These are phyloP conservation scores for Hirtodrosophila duncani DNA, from an alignment of 2,888 invertebrate species.

Conservation along the genomic window DNA sequence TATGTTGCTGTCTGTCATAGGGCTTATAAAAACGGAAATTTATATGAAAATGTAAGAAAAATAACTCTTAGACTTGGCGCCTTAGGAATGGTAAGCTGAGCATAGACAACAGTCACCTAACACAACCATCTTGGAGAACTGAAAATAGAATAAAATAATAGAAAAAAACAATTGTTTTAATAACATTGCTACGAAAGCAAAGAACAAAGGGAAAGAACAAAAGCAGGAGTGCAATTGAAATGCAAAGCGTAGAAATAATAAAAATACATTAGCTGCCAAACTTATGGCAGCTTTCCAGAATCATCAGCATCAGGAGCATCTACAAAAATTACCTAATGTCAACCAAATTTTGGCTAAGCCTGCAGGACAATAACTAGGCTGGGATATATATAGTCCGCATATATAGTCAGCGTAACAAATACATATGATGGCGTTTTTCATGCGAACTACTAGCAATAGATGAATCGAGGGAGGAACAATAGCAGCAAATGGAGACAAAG, in stretches of 20 bases:
- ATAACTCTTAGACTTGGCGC: too few relatives aligned
- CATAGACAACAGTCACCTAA: too few relatives aligned
- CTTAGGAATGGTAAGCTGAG: too few relatives aligned
- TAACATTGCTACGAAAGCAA: constrained; percentile 2
- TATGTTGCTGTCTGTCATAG: too few relatives aligned
- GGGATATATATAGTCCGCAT: too few relatives aligned
- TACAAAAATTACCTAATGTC: constrained; percentile 67
- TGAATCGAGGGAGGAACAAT: too few relatives aligned
- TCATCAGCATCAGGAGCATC: too few relatives aligned
- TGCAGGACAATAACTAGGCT: too few relatives aligned
- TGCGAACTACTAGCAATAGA: constrained; percentile 1
- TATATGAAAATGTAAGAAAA: constrained; percentile 31
- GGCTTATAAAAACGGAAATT: too few relatives aligned
- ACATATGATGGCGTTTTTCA: neutral
- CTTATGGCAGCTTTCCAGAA: constrained; percentile 33
- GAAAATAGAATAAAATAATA: too few relatives aligned
- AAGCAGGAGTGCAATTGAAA: constrained; percentile 58
- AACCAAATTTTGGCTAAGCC: constrained; percentile 53
- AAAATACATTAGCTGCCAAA: constrained; percentile 67
- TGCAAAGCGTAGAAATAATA: constrained; percentile 68
- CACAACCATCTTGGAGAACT: too few relatives aligned
- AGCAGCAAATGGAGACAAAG: constrained; percentile 38
- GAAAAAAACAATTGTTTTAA: neutral
- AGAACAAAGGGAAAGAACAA: constrained; percentile 24
- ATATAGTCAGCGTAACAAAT: neutral